Evolutionary conservation across 2,113 vertebrate genomes (phyloP).

Genomic region (Morone chrysops): DNA sequence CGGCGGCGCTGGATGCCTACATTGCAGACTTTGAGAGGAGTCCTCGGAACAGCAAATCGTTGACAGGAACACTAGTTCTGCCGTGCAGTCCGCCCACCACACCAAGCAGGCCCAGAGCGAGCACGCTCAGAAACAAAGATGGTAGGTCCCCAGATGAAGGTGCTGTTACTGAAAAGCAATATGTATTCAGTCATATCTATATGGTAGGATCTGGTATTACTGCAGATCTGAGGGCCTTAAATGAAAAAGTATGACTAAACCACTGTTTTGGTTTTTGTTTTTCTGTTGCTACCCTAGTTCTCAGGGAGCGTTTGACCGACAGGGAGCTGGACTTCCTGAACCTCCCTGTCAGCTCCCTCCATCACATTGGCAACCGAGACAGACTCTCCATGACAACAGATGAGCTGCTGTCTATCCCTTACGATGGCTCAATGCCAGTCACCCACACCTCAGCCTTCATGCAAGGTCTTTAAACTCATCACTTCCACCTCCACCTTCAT

Average conservation of each 20-base stretch:
- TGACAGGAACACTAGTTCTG: constrained; percentile 74
- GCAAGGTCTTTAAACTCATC: constrained; percentile 38
- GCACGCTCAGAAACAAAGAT: constrained; percentile 74
- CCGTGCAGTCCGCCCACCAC: neutral
- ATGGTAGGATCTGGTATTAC: neutral
- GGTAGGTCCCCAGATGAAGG: constrained; percentile 62
- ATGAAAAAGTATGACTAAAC: too few relatives aligned
- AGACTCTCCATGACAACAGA: constrained; percentile 89
- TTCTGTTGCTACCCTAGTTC: constrained; percentile 65
- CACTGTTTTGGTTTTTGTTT: neutral
- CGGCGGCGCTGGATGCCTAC: constrained; percentile 91
- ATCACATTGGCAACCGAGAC: constrained; percentile 78
- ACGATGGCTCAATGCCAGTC: constrained; percentile 87
- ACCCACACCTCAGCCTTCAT: constrained; percentile 71
- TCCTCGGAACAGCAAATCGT: constrained; percentile 29
- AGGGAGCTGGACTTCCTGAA: constrained; percentile 79
- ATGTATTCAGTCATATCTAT: neutral
- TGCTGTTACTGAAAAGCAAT: too few relatives aligned
- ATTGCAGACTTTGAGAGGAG: constrained; percentile 89
- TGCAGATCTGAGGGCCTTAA: neutral
- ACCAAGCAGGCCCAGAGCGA: constrained; percentile 6
- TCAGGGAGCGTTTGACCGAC: constrained; percentile 78
- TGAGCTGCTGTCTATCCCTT: constrained; percentile 87
- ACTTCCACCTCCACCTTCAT: constrained; percentile 44
- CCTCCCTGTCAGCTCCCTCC: constrained; percentile 72